phyloP scores from a whole-genome alignment of 1,140 invertebrate species.

The Holcopasites calliopsidis region DNA sequence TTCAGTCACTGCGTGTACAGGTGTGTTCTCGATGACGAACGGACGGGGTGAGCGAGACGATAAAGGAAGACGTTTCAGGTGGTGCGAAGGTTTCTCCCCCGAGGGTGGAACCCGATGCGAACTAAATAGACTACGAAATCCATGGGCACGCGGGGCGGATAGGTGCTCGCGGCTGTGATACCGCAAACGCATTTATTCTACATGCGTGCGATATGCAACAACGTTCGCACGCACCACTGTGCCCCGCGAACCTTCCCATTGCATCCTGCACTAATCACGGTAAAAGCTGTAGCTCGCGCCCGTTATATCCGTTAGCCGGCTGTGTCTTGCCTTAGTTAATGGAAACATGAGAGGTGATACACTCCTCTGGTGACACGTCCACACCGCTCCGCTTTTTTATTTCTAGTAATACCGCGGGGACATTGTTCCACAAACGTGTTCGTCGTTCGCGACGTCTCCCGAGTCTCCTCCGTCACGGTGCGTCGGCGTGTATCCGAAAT shows the following conservation, averaged over 20 bases:
- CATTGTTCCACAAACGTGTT: slow-evolving; percentile 37
- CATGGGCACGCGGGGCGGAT: not conserved
- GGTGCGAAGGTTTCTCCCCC: slow-evolving; percentile 1
- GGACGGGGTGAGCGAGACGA: too few relatives aligned
- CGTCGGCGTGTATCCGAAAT: not conserved
- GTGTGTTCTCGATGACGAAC: not conserved
- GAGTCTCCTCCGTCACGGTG: not conserved
- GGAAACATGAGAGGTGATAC: slow-evolving; percentile 65
- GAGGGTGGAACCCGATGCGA: slow-evolving; percentile 26
- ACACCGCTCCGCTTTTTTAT: slow-evolving; percentile 44
- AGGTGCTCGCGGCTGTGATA: slow-evolving; percentile 16
- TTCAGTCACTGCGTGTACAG: not conserved
- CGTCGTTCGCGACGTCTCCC: not conserved
- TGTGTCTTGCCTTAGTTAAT: slow-evolving; percentile 68
- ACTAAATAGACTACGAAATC: slow-evolving; percentile 15
- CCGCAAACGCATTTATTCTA: slow-evolving; percentile 38
- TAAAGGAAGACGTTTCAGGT: slow-evolving; percentile 1
- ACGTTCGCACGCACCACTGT: slow-evolving; percentile 31
- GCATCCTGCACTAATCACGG: slow-evolving; percentile 65
- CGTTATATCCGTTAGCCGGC: slow-evolving; percentile 55
- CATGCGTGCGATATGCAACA: slow-evolving; percentile 18
- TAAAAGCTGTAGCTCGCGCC: slow-evolving; percentile 63
- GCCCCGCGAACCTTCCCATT: slow-evolving; percentile 37
- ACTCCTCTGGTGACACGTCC: slow-evolving; percentile 38
- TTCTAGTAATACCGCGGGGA: slow-evolving; percentile 48